These are phyloP conservation scores for Pardalotus punctatus DNA, from an alignment of 2,113 vertebrate species.

Conservation along the genomic window DNA sequence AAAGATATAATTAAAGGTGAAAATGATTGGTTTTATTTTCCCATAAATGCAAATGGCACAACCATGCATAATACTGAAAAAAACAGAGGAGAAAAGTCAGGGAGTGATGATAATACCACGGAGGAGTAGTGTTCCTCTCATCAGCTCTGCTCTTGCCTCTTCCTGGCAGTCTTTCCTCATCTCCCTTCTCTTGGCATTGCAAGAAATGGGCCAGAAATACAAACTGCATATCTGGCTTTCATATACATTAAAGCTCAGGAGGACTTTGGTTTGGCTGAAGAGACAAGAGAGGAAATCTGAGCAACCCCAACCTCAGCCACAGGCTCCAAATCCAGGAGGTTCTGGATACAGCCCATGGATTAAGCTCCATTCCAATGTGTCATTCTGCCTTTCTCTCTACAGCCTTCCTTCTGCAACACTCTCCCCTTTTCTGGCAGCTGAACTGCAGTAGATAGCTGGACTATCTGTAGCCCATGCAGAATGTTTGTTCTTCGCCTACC, in stretches of 20 bases:
- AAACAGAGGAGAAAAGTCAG: conserved; percentile 7
- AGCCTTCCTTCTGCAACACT: neutral
- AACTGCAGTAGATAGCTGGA: neutral
- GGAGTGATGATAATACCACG: neutral
- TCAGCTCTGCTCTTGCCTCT: neutral
- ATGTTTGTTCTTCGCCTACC: neutral
- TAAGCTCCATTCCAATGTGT: neutral
- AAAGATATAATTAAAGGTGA: conserved; percentile 1
- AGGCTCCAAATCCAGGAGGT: neutral
- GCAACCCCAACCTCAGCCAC: neutral
- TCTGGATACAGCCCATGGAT: neutral
- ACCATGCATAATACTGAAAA: neutral
- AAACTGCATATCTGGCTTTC: neutral
- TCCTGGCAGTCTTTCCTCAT: neutral
- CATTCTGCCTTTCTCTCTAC: neutral
- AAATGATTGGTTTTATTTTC: conserved; percentile 31
- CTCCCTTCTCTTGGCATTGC: neutral
- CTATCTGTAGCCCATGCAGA: neutral
- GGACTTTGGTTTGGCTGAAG: neutral
- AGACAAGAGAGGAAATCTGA: neutral
- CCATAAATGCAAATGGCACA: neutral
- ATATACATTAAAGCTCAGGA: neutral
- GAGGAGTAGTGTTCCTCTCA: neutral
- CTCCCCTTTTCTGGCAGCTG: neutral
- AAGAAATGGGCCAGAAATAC: neutral